These are phyloP conservation scores for Brachionus koreanus DNA, from an alignment of 1,140 invertebrate species.

Conservation along the genomic window DNA sequence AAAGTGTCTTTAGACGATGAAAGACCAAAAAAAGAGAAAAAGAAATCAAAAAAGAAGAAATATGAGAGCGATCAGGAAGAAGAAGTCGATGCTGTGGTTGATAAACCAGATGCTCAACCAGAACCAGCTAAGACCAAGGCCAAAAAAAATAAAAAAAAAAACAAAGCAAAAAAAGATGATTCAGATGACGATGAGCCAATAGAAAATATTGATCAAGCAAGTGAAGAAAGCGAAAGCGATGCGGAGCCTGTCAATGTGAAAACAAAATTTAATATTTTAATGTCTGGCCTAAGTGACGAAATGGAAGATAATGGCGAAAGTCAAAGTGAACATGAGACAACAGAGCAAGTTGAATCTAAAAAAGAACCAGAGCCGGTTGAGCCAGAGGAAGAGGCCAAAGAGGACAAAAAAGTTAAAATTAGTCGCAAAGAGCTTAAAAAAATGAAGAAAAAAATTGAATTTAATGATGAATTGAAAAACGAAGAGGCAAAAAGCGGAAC, in stretches of 20 bases:
- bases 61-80: neutral
- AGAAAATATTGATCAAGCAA: neutral
- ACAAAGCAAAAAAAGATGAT: neutral
- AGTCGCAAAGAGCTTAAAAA: constrained; percentile 44
- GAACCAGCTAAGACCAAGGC: neutral
- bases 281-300: neutral
- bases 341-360: neutral
- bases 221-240: neutral
- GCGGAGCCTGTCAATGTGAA: neutral
- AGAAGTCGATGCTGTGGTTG: neutral
- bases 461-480: neutral
- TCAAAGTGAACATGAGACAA: neutral
- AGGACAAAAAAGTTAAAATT: constrained; percentile 19
- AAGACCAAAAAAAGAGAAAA: neutral
- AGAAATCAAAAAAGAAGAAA: constrained; percentile 13
- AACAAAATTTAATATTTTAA: constrained; percentile 1
- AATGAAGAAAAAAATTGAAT: constrained; percentile 30
- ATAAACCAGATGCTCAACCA: neutral
- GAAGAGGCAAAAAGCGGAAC: neutral
- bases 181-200: neutral
- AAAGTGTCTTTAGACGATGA: neutral
- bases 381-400: neutral
- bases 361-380: neutral
- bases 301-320: neutral
- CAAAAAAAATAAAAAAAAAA: constrained; percentile 5